Base-by-base conservation (phyloP, 2,113 vertebrate species). In the Herpetotheres cachinnans region DNA sequence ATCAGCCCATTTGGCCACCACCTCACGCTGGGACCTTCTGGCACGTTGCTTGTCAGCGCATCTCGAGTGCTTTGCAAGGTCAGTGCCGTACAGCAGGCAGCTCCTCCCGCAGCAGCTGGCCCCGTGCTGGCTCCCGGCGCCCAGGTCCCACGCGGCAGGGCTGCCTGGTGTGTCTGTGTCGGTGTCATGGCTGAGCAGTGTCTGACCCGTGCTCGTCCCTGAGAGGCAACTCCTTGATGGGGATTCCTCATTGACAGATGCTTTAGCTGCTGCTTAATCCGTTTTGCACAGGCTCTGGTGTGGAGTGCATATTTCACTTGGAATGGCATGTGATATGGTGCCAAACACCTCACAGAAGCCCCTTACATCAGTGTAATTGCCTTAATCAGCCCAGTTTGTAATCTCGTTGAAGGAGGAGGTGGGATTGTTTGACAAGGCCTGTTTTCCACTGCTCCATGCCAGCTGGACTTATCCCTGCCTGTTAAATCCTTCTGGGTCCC, bases 151-250 rank as follows among this genome's bases (percentile, higher is more conserved):
- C 0, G 8, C 0, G 2, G 47, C 63, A 49, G 40, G 40, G 29
- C 54, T 49, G 61, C 47, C 82, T 0, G 0, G 4, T 24, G 70
- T 1, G 1, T 16, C 56, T 2, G 0, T 34, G 54, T 2, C 2
- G 4, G 36, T n/a, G 50, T 40, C 11, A 3, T 2, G 7, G 29
- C 44, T 52, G 40, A 80, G 86, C 22, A 9, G 34, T 1, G 1
- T 29, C 58, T 2, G 10, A 65, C 27, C 50, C 2, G 3, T 3
- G 13, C 73, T 74, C 1, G 3, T 69, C 55, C 38, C 20, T 0
- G 1, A 12, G 69, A 25, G 42, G 34, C 32, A 44, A 2, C 52
- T 61, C 58, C 38, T 59, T 71, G 50, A 14, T 30, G 32, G 32
- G 20, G 54, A 46, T 56, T 78, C 36, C 71, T 67, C 82, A 13